Percentiles rank a stretch among this genome's conserved stretches.
Evolutionary conservation across 2,888 invertebrate species (phyloP).

Genomic region (Agonopterix subpropinquella): DNA sequence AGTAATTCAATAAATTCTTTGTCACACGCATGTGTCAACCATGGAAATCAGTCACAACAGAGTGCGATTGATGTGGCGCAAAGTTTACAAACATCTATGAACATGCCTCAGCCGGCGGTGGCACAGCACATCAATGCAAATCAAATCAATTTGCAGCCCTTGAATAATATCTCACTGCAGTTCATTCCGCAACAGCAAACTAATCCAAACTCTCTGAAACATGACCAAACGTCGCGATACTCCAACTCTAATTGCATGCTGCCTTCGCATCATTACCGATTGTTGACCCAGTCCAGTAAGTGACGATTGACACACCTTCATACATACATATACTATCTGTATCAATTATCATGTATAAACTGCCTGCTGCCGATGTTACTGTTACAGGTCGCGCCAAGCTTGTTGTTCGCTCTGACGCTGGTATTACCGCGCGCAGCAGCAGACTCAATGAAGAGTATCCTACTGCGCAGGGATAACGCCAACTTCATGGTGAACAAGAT

Average conservation of each 20-base stretch:
- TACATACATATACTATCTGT: not conserved
- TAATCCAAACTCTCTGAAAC: constrained; percentile 39
- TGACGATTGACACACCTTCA: constrained; percentile 12
- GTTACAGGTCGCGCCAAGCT: too few relatives aligned
- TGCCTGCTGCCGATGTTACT: too few relatives aligned
- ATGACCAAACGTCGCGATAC: constrained; percentile 50
- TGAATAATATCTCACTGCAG: constrained; percentile 49
- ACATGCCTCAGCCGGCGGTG: constrained; percentile 44
- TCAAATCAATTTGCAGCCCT: constrained; percentile 46
- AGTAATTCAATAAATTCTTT: constrained; percentile 48
- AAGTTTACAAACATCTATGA: constrained; percentile 53
- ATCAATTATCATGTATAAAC: not conserved
- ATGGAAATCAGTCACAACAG: constrained; percentile 47
- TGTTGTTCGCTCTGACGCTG: too few relatives aligned
- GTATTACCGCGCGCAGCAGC: too few relatives aligned
- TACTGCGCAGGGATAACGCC: too few relatives aligned
- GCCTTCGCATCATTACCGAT: constrained; percentile 54
- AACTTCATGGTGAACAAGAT: too few relatives aligned
- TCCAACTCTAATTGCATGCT: constrained; percentile 49
- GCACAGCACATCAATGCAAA: constrained; percentile 40
- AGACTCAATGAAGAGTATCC: too few relatives aligned
- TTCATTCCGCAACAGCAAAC: constrained; percentile 42
- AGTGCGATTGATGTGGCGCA: constrained; percentile 47
- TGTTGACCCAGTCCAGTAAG: constrained; percentile 61
- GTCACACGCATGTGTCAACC: constrained; percentile 47